Conservation (phyloP, 2,113 vertebrate genomes). For the Nibea coibor region DNA sequence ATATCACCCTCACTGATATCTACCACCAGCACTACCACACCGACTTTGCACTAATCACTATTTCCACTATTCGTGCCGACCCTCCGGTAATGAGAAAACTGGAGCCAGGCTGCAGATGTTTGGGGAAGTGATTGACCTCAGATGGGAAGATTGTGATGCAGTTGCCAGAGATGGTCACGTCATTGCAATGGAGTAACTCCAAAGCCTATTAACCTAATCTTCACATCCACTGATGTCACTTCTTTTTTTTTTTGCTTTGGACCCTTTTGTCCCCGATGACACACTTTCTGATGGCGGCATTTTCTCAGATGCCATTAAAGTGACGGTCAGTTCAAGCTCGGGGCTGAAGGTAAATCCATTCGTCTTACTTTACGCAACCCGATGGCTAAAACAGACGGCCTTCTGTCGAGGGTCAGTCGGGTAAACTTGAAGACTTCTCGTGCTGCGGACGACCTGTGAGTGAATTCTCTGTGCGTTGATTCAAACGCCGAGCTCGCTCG, state of each 20-base stretch:
- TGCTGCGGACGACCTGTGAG: constrained; percentile 22
- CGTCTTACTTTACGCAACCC: constrained; percentile 19
- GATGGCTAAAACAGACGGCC: constrained; percentile 63
- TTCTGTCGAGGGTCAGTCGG: constrained; percentile 34
- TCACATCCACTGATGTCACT: constrained; percentile 58
- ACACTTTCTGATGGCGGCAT: constrained; percentile 12
- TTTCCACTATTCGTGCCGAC: constrained; percentile 65
- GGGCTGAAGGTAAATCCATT: constrained; percentile 48
- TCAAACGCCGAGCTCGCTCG: constrained; percentile 12
- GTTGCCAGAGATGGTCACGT: constrained; percentile 69
- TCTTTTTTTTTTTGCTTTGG: constrained; percentile 11
- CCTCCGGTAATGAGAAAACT: constrained; percentile 62
- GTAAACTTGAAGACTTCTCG: no score
- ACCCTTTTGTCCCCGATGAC: constrained; percentile 22
- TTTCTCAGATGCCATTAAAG: constrained; percentile 29
- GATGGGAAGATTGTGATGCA: constrained; percentile 50
- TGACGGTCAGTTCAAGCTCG: constrained; percentile 11
- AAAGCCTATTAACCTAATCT: constrained; percentile 50
- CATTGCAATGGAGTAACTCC: constrained; percentile 54
- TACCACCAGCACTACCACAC: constrained; percentile 15
- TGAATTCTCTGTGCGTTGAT: constrained; percentile 19
- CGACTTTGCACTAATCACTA: constrained; percentile 58
- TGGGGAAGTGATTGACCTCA: constrained; percentile 72
- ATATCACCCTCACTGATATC: constrained; percentile 51
- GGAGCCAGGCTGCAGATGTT: constrained; percentile 72